These are phyloP conservation scores for Hoplodrina blanda DNA, from an alignment of 2,888 invertebrate species.

Conservation along the genomic window DNA sequence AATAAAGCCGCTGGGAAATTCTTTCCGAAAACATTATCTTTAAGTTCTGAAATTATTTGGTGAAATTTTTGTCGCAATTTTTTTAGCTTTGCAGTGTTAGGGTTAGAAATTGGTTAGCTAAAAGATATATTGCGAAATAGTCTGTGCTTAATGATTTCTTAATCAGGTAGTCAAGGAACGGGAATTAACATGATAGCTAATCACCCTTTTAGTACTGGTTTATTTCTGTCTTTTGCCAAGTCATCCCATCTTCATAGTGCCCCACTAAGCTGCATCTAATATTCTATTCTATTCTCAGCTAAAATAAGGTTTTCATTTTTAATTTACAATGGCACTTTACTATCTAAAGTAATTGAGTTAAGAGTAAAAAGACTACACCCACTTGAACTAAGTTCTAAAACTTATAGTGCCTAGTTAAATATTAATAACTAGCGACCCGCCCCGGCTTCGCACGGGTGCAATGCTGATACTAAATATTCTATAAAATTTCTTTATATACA, in stretches of 20 bases:
- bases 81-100: slow-evolving; percentile 10
- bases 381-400: not conserved
- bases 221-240: slow-evolving; percentile 7
- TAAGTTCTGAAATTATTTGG: slow-evolving; percentile 48
- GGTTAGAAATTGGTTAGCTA: slow-evolving; percentile 8
- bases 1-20: slow-evolving; percentile 59
- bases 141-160: not conserved
- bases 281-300: slow-evolving; percentile 6
- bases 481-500: too few species aligned
- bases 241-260: slow-evolving; percentile 18
- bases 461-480: too few species aligned
- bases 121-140: not conserved
- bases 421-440: too few species aligned
- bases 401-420: not conserved
- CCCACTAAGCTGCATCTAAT: slow-evolving; percentile 2
- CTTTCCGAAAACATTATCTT: slow-evolving; percentile 53
- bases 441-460: too few species aligned
- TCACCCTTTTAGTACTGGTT: slow-evolving; percentile 8
- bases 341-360: slow-evolving; percentile 19
- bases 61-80: slow-evolving; percentile 25
- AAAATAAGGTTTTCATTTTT: slow-evolving; percentile 18
- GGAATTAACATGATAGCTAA: slow-evolving; percentile 12
- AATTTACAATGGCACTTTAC: slow-evolving; percentile 3
- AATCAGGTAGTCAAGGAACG: not conserved
- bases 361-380: slow-evolving; percentile 13